Percentiles rank a stretch among this genome's conserved stretches.
Evolutionary conservation across 1,140 invertebrate species (phyloP).

Genomic region (Hypsibius dujardini): DNA sequence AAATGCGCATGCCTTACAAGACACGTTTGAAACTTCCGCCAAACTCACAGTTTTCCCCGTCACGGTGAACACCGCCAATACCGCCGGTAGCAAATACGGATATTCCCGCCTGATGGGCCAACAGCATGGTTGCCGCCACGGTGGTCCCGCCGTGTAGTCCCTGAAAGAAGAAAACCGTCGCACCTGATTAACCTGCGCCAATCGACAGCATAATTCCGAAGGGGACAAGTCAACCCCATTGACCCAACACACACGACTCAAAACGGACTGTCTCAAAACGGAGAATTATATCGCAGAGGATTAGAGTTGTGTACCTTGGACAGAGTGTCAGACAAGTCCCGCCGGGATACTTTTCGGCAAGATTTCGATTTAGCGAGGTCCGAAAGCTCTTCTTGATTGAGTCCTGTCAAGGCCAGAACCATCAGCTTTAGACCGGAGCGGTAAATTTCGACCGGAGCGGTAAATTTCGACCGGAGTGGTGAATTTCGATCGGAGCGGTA

Average conservation of each 20-base stretch:
- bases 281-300: no score
- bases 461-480: no score
- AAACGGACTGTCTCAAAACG: no score
- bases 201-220: no score
- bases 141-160: slow-evolving; percentile 75
- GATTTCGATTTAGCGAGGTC: slow-evolving; percentile 29
- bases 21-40: background rate
- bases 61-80: slow-evolving; percentile 81
- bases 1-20: no score
- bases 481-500: no score
- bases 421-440: background rate
- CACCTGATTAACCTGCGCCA: no score
- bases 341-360: slow-evolving; percentile 56
- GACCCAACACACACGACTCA: no score
- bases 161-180: slow-evolving; percentile 24
- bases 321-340: slow-evolving; percentile 54
- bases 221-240: no score
- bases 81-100: slow-evolving; percentile 81
- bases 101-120: slow-evolving; percentile 60
- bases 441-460: no score
- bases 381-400: slow-evolving; percentile 45
- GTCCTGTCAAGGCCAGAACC: slow-evolving; percentile 25
- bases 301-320: slow-evolving; percentile 19
- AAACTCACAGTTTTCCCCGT: slow-evolving; percentile 47
- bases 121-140: slow-evolving; percentile 76